These are phyloP conservation scores for Cephus nigrinus DNA, from an alignment of 2,888 invertebrate species.

Conservation along the genomic window DNA sequence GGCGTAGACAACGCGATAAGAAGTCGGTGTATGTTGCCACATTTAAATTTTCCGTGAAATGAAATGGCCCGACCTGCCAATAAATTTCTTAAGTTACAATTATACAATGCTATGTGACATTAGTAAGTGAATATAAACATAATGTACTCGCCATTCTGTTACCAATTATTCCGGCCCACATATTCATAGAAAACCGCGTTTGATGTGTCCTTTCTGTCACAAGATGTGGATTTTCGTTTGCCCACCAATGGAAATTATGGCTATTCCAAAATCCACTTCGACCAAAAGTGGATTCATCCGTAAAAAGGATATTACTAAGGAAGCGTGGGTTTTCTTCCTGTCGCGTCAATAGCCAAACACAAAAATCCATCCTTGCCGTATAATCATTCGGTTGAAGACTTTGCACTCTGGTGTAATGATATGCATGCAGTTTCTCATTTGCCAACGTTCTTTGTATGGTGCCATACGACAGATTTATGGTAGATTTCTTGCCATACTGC, in stretches of 20 bases:
- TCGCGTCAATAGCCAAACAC: neutral
- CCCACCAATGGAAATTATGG: conserved; percentile 13
- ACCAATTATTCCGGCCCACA: conserved; percentile 10
- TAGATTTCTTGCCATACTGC: too few relatives aligned
- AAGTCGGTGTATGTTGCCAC: too few relatives aligned
- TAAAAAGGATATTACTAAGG: conserved; percentile 5
- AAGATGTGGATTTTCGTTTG: conserved; percentile 5
- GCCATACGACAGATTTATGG: too few relatives aligned
- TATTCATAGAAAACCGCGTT: conserved; percentile 12
- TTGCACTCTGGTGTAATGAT: too few relatives aligned
- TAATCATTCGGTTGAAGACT: too few relatives aligned
- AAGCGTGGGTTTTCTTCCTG: conserved; percentile 12
- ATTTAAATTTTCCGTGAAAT: conserved; percentile 9
- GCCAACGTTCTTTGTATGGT: too few relatives aligned
- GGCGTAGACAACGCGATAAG: too few relatives aligned
- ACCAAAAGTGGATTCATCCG: conserved; percentile 14
- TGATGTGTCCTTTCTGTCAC: neutral
- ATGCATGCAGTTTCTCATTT: too few relatives aligned
- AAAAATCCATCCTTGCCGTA: neutral
- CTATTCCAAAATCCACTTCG: conserved; percentile 2
- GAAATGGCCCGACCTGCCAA: conserved; percentile 13
- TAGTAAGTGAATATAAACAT: too few relatives aligned
- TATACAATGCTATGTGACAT: too few relatives aligned
- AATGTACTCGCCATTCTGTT: too few relatives aligned
- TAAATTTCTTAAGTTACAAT: neutral